phyloP scores from a whole-genome alignment of 2,113 vertebrate species.

The Sylvia atricapilla region DNA sequence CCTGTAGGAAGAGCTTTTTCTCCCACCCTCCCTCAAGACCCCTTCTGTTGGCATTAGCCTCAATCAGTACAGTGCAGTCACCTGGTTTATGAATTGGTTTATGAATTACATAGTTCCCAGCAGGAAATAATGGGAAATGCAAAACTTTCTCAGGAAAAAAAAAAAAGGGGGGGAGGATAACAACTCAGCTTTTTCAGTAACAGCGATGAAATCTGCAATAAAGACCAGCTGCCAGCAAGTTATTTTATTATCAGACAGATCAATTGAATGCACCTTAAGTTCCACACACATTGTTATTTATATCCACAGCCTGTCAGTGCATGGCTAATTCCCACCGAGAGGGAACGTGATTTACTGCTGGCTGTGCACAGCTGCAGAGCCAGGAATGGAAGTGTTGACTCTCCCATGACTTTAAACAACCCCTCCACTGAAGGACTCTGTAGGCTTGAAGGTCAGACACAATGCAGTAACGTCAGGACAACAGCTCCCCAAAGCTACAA shows the following conservation, averaged over 20 bases:
- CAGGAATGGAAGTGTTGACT: not conserved
- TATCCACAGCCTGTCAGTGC: not conserved
- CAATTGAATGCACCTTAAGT: not conserved
- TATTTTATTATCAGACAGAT: not conserved
- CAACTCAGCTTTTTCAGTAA: not conserved
- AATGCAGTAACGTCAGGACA: not conserved
- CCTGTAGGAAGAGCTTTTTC: not conserved
- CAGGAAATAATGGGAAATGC: not conserved
- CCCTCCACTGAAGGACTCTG: not conserved
- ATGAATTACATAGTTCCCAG: not conserved
- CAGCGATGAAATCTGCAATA: not conserved
- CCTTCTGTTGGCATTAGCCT: not conserved
- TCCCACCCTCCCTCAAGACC: accelerated
- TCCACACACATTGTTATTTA: not conserved
- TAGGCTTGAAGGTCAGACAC: not conserved
- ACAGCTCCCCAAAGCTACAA: not conserved
- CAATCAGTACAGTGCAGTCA: not conserved
- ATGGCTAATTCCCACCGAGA: not conserved
- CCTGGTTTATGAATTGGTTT: not conserved
- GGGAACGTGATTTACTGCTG: not conserved
- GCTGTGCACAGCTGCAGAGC: not conserved
- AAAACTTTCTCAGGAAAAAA: not conserved
- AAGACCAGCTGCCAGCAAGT: not conserved
- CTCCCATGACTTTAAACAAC: not conserved
- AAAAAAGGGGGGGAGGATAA: accelerated